These are phyloP conservation scores for Bos taurus DNA, from an alignment of 2,113 vertebrate genomes.

Conservation along the genomic window ARS-UCD2.0 NC_037335.1:106130501-106131000, in stretches of 20 bases:
- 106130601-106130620: background rate
- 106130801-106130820: too few relatives aligned
- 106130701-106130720: background rate
- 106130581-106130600: background rate
- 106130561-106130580: background rate
- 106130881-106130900: too few relatives aligned
- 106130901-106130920: too few relatives aligned
- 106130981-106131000: background rate
- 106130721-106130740: background rate
- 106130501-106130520: background rate
- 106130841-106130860: too few relatives aligned
- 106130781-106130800: too few relatives aligned
- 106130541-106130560: background rate
- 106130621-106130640: background rate
- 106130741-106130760: too few relatives aligned
- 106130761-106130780: too few relatives aligned
- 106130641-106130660: background rate
- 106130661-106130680: background rate
- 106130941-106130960: background rate
- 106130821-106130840: too few relatives aligned
- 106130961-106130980: background rate
- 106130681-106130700: background rate
- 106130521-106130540: accelerated
- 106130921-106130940: background rate
- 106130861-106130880: too few relatives aligned